Base-by-base conservation (phyloP, 2,113 vertebrate species). In the Leiothrix lutea region DNA sequence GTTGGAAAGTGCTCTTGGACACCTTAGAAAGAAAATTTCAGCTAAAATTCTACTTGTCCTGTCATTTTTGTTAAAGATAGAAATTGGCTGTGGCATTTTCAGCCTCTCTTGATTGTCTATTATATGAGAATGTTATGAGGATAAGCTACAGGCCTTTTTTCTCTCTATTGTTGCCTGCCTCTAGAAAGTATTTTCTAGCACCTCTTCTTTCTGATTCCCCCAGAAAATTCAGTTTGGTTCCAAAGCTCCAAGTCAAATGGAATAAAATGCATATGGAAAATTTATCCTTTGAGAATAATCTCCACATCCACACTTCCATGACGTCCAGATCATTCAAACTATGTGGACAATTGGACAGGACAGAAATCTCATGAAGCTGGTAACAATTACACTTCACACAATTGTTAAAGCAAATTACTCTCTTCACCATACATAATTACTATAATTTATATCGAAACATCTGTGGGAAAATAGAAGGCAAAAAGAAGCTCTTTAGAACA, bases 381-480 rank as follows among this genome's bases (percentile, higher is more conserved):
- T 80, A 92, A 73, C 82, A 92, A 90, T 88, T 94, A 85, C 44
- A 54, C 66, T 86, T 93, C 75, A 72, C 36, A 65, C 44, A 86
- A 78, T 86, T 88, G 75, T 80, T 93, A 90, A 80, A 94, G 51
- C 19, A 78, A 92, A 77, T 88, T 86, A 92, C 80, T 93, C 91
- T 90, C 62, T 83, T 92, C 75, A 83, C 64, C 82, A 73, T 70
- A 40, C 71, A 54, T 92, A 94, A 96, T 95, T 90, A 83, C 75
- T 88, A 70, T 92, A 90, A 96, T 93, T 94, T 88, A 25, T 77
- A 51, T 70, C 44, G 74, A 83, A 92, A 94, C 92, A 93, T 94
- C 92, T 94, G 88, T 73, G 67, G 62, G 54, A 92, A 94, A 94
- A 86, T 44, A 94, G 60, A 73, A 83, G 21, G 58, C 86, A 56